Percentiles rank a stretch among this genome's conserved stretches.
Conservation (phyloP, 2,113 vertebrate genomes). For the Salminus brasiliensis region DNA sequence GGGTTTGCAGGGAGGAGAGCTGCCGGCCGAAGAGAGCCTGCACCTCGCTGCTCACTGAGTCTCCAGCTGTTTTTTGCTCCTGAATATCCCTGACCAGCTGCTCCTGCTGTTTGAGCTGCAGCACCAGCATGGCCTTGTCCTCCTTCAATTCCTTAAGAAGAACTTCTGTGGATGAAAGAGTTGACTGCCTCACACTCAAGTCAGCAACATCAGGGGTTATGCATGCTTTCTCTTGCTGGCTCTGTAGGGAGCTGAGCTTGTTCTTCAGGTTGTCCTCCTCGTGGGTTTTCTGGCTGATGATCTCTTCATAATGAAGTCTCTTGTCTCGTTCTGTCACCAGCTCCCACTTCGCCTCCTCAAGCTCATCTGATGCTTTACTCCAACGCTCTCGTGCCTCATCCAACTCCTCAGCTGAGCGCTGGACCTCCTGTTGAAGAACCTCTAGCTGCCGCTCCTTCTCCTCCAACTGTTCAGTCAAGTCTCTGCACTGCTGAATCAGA, state of each 20-base stretch:
- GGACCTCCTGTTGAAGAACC: conserved; percentile 67
- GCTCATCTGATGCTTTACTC: conserved; percentile 66
- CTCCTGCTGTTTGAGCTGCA: conserved; percentile 69
- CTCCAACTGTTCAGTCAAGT: conserved; percentile 72
- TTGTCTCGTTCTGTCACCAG: conserved; percentile 61
- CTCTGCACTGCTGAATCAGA: conserved; percentile 69
- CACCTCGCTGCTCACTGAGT: conserved; percentile 61
- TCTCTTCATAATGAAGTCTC: conserved; percentile 48
- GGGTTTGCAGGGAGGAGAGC: conserved; percentile 59
- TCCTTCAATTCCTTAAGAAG: conserved; percentile 64
- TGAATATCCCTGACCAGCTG: conserved; percentile 68
- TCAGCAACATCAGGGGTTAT: background rate
- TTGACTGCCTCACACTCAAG: conserved; percentile 20
- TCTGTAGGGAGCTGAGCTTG: conserved; percentile 59
- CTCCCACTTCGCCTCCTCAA: conserved; percentile 58
- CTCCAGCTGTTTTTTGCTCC: conserved; percentile 63
- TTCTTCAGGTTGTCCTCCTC: conserved; percentile 63
- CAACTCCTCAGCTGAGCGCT: conserved; percentile 64
- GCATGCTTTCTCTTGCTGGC: conserved; percentile 39
- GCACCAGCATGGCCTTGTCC: conserved; percentile 61
- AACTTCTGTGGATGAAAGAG: conserved; percentile 46
- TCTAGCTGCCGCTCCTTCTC: conserved; percentile 70
- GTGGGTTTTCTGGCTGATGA: conserved; percentile 58
- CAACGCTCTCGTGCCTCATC: conserved; percentile 74
- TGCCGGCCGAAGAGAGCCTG: conserved; percentile 62